A percentile compares a stretch with the other conserved stretches of the same genome.
phyloP scores from a whole-genome alignment of 2,888 invertebrate species.

The Sabatieria punctata region DNA sequence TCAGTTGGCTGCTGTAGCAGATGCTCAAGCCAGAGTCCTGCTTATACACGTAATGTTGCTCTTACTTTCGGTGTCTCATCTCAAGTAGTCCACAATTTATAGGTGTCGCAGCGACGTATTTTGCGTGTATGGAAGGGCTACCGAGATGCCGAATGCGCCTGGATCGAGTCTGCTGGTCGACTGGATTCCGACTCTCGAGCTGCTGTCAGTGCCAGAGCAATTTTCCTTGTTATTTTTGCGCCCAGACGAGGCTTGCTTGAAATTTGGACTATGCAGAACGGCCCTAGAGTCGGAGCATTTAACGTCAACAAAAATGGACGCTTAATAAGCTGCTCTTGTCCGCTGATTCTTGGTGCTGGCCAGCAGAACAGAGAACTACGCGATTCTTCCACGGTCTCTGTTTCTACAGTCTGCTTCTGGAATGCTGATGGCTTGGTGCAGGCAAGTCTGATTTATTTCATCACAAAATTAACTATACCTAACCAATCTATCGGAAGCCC shows the following conservation, averaged over 20 bases:
- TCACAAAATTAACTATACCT: too few relatives aligned
- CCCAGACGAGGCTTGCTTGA: constrained; percentile 73
- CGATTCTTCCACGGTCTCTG: too few relatives aligned
- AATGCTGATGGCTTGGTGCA: too few relatives aligned
- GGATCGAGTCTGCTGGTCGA: constrained; percentile 52
- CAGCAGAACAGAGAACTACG: too few relatives aligned
- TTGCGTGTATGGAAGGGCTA: constrained; percentile 86
- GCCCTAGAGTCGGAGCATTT: constrained; percentile 73
- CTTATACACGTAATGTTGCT: constrained; percentile 51
- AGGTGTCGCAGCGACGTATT: constrained; percentile 49
- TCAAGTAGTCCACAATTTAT: constrained; percentile 4
- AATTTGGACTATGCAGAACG: constrained; percentile 72
- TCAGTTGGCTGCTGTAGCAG: constrained; percentile 59
- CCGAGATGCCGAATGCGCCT: constrained; percentile 82
- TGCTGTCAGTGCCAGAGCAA: constrained; percentile 14
- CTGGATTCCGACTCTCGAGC: background rate
- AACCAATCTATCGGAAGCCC: too few relatives aligned
- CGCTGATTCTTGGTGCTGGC: background rate
- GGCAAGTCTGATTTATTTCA: too few relatives aligned
- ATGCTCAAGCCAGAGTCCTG: constrained; percentile 68
- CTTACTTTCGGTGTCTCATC: background rate
- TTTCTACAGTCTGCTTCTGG: too few relatives aligned
- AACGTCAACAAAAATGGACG: constrained; percentile 60
- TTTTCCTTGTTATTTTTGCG: constrained; percentile 79
- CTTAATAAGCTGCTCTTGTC: constrained; percentile 15